Evolutionary conservation across 2,113 vertebrate genomes (phyloP).

Genomic region (Ahaetulla prasina): DNA sequence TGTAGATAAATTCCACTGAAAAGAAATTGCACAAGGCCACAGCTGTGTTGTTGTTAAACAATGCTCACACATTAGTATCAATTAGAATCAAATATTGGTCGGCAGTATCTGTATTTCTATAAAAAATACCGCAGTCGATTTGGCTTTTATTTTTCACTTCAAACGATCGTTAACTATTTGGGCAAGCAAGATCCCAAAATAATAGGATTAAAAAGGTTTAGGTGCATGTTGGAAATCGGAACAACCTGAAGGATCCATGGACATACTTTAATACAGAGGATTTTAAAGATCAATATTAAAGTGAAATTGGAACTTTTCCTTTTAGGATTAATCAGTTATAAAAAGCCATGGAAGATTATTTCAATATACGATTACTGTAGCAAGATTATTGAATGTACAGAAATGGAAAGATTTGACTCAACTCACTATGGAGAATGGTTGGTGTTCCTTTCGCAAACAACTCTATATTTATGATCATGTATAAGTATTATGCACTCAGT

Average conservation of each 20-base stretch:
- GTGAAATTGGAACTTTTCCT: too few species aligned
- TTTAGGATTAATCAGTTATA: too few species aligned
- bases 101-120: not conserved
- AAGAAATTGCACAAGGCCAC: not conserved
- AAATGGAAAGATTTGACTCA: too few species aligned
- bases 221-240: too few species aligned
- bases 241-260: too few species aligned
- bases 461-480: not conserved
- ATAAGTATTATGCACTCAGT: not conserved
- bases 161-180: conserved; percentile 1
- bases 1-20: not conserved
- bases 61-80: not conserved
- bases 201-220: not conserved
- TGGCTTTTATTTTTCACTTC: not conserved
- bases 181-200: not conserved
- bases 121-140: not conserved
- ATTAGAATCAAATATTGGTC: not conserved
- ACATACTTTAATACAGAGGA: too few species aligned
- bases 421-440: too few species aligned
- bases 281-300: too few species aligned
- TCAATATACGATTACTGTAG: too few species aligned
- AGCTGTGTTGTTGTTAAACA: not conserved
- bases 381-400: too few species aligned
- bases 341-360: too few species aligned
- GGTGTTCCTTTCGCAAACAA: not conserved